phyloP scores from a whole-genome alignment of 2,888 invertebrate genomes.

The Yponomeuta sedellus region DNA sequence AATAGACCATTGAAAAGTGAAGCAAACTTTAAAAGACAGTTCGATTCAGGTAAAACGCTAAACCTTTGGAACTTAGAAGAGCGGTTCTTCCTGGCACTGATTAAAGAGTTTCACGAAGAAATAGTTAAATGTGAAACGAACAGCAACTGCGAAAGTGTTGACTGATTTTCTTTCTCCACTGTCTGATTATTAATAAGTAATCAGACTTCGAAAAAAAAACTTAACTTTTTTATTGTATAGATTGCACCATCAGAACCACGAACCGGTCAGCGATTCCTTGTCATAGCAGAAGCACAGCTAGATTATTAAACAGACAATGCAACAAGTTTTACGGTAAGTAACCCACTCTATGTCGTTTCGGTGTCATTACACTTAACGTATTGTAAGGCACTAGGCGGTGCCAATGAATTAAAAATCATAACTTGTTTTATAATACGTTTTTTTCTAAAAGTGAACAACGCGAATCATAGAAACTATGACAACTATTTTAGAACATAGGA shows the following conservation, averaged over 20 bases:
- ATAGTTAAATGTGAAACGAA: background rate
- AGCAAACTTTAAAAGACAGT: background rate
- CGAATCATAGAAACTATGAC: too few species aligned
- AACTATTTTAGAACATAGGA: too few species aligned
- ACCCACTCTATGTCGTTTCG: background rate
- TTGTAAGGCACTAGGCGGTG: too few species aligned
- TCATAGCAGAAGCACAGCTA: background rate
- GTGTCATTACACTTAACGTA: too few species aligned
- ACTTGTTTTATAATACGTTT: too few species aligned
- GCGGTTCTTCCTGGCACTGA: background rate
- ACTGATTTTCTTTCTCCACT: background rate
- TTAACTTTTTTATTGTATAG: background rate
- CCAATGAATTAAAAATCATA: too few species aligned
- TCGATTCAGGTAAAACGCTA: background rate
- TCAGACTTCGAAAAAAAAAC: background rate
- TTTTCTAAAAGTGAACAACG: too few species aligned
- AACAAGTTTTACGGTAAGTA: background rate
- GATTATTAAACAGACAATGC: background rate
- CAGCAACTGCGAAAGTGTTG: background rate
- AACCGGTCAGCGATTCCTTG: background rate
- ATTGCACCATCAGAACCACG: background rate
- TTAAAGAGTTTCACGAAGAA: background rate
- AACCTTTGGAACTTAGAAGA: background rate
- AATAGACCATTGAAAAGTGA: background rate
- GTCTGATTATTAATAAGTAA: background rate